Evolutionary conservation across 2,888 invertebrate species (phyloP), one percentile per base, ranked within the genome.

Genomic region (Allolobophora icterica): DNA sequence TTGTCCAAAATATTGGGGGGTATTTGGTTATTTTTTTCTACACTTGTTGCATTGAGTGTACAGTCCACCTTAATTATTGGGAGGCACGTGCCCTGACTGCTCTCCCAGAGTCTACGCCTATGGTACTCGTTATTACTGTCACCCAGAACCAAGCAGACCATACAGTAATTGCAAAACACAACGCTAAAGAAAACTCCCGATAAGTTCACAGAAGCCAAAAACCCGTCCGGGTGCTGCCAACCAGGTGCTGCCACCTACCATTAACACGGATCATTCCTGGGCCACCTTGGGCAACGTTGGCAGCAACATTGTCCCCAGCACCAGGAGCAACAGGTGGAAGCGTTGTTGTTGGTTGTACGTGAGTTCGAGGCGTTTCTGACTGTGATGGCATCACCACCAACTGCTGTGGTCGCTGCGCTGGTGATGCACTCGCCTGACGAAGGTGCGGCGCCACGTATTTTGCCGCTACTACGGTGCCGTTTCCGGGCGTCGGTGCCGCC

Each of bases 341-440:
- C 87, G 87, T 24, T 17, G 24, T 38, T 19, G 87, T 19, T 33
- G 87, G 87, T 35, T 87, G 87, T 1, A 21, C 35, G 35, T 38
- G 35, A 24, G 35, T 34, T 87, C 87, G 87, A 33, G 24, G 87
- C 87, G 38, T 24, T 35, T 87, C 87, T 4, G 34, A 35, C 87
- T 87, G 87, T 19, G 87, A 87, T 21, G 87, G 87, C 87, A 87
- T 34, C 35, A 87, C 87, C 21, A 87, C 87, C 87, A 87, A n/a
- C 87, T 87, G 34, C 87, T 87, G 87, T 13, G 87, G 87, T 35
- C 87, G 87, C 35, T 87, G 34, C 0, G 87, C 87, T 8, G 38
- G 38, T 35, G 24, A 35, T 0, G 35, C 87, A 30, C 34, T 38
- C 21, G 87, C 15, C 87, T 33, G 87, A 38, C 87, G 87, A 87